Evolutionary conservation across 2,797 vertebrate species (phyloP).

Genomic region (Rhabdomys pumilio): DNA sequence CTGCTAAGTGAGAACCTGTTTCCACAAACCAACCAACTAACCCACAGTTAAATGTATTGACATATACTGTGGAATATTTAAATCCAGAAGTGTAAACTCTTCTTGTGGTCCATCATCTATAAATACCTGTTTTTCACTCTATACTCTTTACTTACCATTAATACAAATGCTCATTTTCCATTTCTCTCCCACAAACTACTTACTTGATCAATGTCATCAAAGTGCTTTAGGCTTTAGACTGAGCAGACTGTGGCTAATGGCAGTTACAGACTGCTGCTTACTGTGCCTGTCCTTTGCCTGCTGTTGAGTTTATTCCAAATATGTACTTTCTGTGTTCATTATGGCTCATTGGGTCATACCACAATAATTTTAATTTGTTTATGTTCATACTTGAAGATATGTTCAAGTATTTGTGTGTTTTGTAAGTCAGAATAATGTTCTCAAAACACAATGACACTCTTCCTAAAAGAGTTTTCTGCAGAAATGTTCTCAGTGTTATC

Average conservation of each 20-base stretch:
- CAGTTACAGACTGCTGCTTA: not conserved
- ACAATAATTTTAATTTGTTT: conserved; percentile 31
- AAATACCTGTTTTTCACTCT: not conserved
- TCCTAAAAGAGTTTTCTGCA: conserved; percentile 30
- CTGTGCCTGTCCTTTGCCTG: not conserved
- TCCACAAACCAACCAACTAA: not conserved
- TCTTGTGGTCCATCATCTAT: not conserved
- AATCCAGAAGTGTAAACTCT: not conserved
- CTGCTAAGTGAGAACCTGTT: not conserved
- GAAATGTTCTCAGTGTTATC: conserved; percentile 32
- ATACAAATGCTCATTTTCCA: conserved; percentile 24
- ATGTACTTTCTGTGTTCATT: not conserved
- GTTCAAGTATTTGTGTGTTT: conserved; percentile 15
- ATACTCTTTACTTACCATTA: not conserved
- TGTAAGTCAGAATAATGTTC: conserved; percentile 47
- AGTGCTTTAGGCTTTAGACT: conserved; percentile 8
- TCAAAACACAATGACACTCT: conserved; percentile 39
- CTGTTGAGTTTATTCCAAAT: conserved; percentile 29
- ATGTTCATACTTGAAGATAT: not conserved
- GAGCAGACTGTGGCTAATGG: not conserved
- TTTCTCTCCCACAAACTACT: not conserved
- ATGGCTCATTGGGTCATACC: not conserved
- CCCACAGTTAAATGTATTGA: not conserved
- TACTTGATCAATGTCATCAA: not conserved
- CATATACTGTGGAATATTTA: not conserved